phyloP scores from a whole-genome alignment of 2,888 invertebrate genomes.

The Patella depressa region DNA sequence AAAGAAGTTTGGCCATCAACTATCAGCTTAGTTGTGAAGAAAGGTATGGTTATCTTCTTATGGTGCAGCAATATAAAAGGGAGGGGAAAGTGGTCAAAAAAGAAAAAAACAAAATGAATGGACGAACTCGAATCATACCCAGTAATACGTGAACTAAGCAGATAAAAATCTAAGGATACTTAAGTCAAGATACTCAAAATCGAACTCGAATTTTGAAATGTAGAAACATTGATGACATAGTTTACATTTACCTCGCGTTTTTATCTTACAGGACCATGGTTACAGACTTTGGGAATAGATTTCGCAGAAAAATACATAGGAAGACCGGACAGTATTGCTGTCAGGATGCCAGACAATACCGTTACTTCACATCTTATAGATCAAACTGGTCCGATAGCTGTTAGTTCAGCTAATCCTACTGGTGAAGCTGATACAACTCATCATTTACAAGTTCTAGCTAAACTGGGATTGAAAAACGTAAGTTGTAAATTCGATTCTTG shows the following conservation, averaged over 20 bases:
- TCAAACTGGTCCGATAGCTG: slow-evolving; percentile 54
- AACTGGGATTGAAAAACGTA: slow-evolving; percentile 51
- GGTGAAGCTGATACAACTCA: slow-evolving; percentile 57
- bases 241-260: neutral
- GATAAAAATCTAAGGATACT: too few species aligned
- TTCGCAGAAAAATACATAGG: slow-evolving; percentile 49
- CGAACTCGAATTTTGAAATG: too few species aligned
- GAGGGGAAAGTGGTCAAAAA: too few species aligned
- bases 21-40: slow-evolving; percentile 49
- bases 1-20: slow-evolving; percentile 56
- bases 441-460: slow-evolving; percentile 53
- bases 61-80: too few species aligned
- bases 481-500: slow-evolving; percentile 16
- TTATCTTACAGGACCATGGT: slow-evolving; percentile 46
- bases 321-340: slow-evolving; percentile 52
- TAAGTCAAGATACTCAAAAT: too few species aligned
- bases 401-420: slow-evolving; percentile 54
- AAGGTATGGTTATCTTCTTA: slow-evolving; percentile 35
- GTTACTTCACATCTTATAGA: slow-evolving; percentile 51
- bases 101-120: too few species aligned
- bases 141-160: too few species aligned
- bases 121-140: too few species aligned
- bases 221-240: too few species aligned
- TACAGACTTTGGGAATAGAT: slow-evolving; percentile 46
- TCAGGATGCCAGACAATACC: slow-evolving; percentile 54